These are phyloP conservation scores for Xenops minutus DNA, from an alignment of 2,797 vertebrate genomes.

Conservation along the genomic window DNA sequence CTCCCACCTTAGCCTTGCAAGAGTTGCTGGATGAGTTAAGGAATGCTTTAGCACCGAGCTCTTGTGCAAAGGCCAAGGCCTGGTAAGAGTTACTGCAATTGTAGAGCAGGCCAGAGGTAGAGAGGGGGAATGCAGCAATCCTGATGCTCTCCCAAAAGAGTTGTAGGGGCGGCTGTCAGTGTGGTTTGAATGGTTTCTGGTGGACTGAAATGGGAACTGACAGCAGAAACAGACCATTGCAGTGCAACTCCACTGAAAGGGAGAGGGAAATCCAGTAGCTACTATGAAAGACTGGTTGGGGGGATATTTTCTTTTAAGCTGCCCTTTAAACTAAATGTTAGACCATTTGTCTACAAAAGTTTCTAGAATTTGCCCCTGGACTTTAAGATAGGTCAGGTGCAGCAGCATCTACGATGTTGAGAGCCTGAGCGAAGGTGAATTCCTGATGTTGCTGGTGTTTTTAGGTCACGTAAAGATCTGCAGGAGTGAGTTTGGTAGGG, in stretches of 20 bases:
- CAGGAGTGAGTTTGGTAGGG: neutral
- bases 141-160: rapidly evolving
- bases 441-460: neutral
- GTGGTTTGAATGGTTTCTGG: neutral
- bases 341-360: neutral
- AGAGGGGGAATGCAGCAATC: rapidly evolving
- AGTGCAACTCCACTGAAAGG: neutral
- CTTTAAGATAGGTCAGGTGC: neutral
- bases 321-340: neutral
- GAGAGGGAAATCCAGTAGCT: neutral
- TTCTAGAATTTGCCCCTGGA: neutral
- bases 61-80: neutral
- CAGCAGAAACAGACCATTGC: neutral
- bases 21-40: neutral
- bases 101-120: neutral
- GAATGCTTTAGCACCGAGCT: neutral
- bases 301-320: neutral
- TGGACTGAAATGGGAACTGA: neutral
- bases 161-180: neutral
- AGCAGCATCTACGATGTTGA: rapidly evolving
- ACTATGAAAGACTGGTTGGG: neutral
- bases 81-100: neutral
- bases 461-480: rapidly evolving
- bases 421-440: neutral
- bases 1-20: neutral